Evolutionary conservation across 2,888 invertebrate species (phyloP), one percentile per base, ranked within the genome.

Genomic region (Odontocolon sp.): DNA sequence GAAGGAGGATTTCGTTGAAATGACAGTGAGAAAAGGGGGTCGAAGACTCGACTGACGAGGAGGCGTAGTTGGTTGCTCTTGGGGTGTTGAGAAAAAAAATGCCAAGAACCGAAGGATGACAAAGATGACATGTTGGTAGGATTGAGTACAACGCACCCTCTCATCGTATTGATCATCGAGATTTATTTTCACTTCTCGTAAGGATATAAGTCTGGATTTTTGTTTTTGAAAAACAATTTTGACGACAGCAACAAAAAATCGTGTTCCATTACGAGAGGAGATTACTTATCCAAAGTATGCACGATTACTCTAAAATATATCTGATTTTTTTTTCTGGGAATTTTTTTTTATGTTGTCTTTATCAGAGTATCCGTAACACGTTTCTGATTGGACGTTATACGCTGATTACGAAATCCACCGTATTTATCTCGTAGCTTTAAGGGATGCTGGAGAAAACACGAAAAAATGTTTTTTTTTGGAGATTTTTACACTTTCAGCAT

Each of bases 161-260:
- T 36, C 57, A 11, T 36, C 50, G 11, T 67, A 67, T 75, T 70
- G 68, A 76, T 76, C 70, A 76, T 78, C 42, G 59, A 71, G 80
- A 78, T 80, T 76, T 59, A 71, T 54, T 68, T 56, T 71, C 28
- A 52, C 54, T 28, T 26, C 42, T 5, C 16, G 11, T 2, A 11
- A 36, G 18, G 11, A 47, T 5, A 47, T 33, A 31, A 61, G 26
- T 9, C 14, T 6, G 23, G 16, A 47, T 31, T 31, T 21, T 56
- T 36, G 47, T 36, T 45, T 33, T 42, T 31, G 71, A 26, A 64
- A 1, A 14, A n/a, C 42, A 8, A 54, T 38, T 26, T 23, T 4
- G 31, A 67, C 21, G 6, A 11, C 11, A 23, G 26, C n/a, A 28
- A 28, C 52, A 47, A 11, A 31, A 16, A 9, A 40, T 23, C 9